Base-by-base conservation (phyloP, 1,140 invertebrate species). In the Monochamus saltuarius region DNA sequence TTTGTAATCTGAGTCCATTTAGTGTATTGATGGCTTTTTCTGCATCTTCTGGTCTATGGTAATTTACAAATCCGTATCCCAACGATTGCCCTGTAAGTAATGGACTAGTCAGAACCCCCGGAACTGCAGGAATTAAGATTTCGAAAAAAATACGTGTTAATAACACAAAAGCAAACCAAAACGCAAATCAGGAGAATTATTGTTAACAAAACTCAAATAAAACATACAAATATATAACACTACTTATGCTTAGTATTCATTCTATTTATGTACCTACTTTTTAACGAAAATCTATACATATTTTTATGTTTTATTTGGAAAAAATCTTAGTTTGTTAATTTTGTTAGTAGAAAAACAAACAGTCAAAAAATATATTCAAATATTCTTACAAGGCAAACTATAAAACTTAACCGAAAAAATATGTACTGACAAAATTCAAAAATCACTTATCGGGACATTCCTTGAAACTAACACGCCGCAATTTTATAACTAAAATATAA, bases 31-130 rank as follows among this genome's bases (percentile, higher is more conserved):
- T 98, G 51, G 97, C 97, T 80, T 98, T 97, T 78, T 97, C 93
- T 38, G 97, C 97, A 82, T 99, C 96, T 81, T 97, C 94, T 51
- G 92, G 86, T 70, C 93, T 86, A 74, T 97, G 92, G 80, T 98
- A 99, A 83, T 99, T 99, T 63, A 99, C 97, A 80, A 99, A 99
- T 66, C 97, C 97, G 80, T 99, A 99, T 64, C 97, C 97, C 68
- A 99, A 85, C 82, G 95, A 98, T 83, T 99, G 97, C 73, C 96
- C 97, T 96, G 82, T 67, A 76, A 75, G 70, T 67, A 71, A 71
- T 65, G 69, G 65, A 71, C 69, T 68, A 69, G 65, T 68, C 60
- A 68, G 61, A 69, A 69, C 65, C 67, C 67, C 67, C 61, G 67
- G 65, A 67, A 69, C 69, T 69, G 67, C 60, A 58, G 67, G 65